Evolutionary conservation across 2,888 invertebrate species (phyloP).

Genomic region (Cephonodes hylas): DNA sequence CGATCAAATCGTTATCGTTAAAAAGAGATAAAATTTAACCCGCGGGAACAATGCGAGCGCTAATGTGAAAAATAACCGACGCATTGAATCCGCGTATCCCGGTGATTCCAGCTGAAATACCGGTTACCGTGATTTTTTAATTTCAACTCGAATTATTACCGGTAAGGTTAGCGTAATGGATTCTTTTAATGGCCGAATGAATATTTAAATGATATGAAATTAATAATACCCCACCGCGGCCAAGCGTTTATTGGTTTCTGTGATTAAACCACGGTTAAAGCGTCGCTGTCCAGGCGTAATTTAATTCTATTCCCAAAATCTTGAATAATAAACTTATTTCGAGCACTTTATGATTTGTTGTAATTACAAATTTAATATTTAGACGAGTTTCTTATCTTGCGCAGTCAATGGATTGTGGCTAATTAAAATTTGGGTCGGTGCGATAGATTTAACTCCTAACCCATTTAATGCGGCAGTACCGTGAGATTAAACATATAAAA

Average conservation of each 20-base stretch:
- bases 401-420: background rate
- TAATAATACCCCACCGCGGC: conserved; percentile 45
- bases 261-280: conserved; percentile 35
- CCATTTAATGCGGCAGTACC: background rate
- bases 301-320: background rate
- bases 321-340: background rate
- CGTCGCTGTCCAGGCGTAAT: conserved; percentile 26
- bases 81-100: conserved; percentile 1
- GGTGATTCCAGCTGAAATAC: background rate
- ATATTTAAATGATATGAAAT: conserved; percentile 70
- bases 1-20: background rate
- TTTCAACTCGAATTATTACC: conserved; percentile 21
- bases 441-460: background rate
- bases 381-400: background rate
- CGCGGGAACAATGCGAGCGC: conserved; percentile 7
- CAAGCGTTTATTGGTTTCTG: conserved; percentile 38
- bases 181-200: conserved; percentile 65
- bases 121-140: conserved; percentile 13
- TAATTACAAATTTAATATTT: background rate
- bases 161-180: conserved; percentile 58
- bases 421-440: background rate
- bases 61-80: conserved; percentile 9
- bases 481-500: background rate
- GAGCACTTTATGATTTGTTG: background rate
- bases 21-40: conserved; percentile 10